Evolutionary conservation across 2,888 invertebrate genomes (phyloP).

Genomic region (Rhodophaea formosa): DNA sequence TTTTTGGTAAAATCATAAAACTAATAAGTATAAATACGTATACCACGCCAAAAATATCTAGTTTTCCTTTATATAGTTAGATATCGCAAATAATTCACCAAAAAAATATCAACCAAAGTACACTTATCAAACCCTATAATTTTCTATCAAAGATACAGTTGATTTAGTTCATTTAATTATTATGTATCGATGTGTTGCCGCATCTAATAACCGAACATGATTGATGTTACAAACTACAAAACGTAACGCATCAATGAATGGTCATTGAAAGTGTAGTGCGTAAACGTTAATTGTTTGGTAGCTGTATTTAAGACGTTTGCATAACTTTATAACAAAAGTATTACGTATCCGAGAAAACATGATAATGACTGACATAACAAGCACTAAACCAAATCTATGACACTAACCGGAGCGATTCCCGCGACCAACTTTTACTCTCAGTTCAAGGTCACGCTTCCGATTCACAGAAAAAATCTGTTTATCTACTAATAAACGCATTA

Average conservation of each 20-base stretch:
- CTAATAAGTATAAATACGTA: too few species aligned
- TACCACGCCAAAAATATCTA: too few species aligned
- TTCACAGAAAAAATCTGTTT: slow-evolving; percentile 14
- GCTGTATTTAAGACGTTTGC: slow-evolving; percentile 5
- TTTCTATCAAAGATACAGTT: too few species aligned
- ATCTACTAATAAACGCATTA: neutral
- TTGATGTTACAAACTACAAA: neutral
- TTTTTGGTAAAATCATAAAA: too few species aligned
- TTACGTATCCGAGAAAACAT: neutral
- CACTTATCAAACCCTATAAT: too few species aligned
- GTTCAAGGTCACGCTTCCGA: slow-evolving; percentile 50
- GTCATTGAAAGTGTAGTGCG: slow-evolving; percentile 9
- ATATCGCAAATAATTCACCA: too few species aligned
- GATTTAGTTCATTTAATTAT: too few species aligned
- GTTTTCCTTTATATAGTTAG: too few species aligned
- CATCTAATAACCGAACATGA: neutral
- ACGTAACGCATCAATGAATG: slow-evolving; percentile 11
- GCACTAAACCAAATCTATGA: slow-evolving; percentile 32
- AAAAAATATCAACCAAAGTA: too few species aligned
- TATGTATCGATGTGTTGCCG: neutral
- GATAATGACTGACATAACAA: slow-evolving; percentile 28
- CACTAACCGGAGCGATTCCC: slow-evolving; percentile 43
- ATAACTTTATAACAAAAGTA: slow-evolving; percentile 7
- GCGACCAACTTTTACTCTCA: slow-evolving; percentile 47
- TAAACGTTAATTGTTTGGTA: slow-evolving; percentile 11